Base-by-base conservation (phyloP, 37 sponge, comb jelly and placozoan species). In the Amphimedon queenslandica region DNA sequence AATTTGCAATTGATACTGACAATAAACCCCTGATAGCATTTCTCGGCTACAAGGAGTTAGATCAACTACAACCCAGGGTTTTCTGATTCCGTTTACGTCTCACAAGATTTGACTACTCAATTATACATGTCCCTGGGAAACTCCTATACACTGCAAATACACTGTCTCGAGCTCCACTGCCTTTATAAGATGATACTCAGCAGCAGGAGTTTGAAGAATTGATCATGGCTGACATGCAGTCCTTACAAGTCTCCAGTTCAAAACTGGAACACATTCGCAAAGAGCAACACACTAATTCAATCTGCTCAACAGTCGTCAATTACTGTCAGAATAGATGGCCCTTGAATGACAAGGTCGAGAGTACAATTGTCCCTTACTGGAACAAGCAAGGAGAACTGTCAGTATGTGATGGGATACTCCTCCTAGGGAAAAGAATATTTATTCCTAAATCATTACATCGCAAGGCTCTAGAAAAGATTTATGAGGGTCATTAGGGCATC, bases 81-180 rank as follows among this genome's bases (percentile, higher is more conserved):
- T 21, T 63, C 32, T 11, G 32, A 30, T 63, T 63, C 24, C 64
- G 64, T 11, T 63, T 63, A 63, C 64, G 24, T 63, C 64, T 63
- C 64, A 18, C 32, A 30, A 63, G 64, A 29, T 63, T 63, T 21
- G 32, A 63, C 24, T 63, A 63, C 24, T 63, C 64, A 11, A 63
- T 63, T 10, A 11, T 11, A 6, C 32, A 63, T 29, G 64, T 63
- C 28, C 64, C 64, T 63, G 64, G 64, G 8, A 63, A 24, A 63
- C 64, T 23, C 16, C 64, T 63, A 11, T 63, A 63, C 24, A 63
- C 64, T 23, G 64, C 64, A 10, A 21, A 63, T 21, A 63, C 64
- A 29, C 24, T 63, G 24, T 63, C 24, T 10, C 13, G 32, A 24
- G 28, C 64, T 23, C 64, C 64, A 18, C 24, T 30, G 24, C 13